A percentile compares a stretch with the other conserved stretches of the same genome.
phyloP scores from a whole-genome alignment of 2,888 invertebrate species.

The Parelbella ahira region DNA sequence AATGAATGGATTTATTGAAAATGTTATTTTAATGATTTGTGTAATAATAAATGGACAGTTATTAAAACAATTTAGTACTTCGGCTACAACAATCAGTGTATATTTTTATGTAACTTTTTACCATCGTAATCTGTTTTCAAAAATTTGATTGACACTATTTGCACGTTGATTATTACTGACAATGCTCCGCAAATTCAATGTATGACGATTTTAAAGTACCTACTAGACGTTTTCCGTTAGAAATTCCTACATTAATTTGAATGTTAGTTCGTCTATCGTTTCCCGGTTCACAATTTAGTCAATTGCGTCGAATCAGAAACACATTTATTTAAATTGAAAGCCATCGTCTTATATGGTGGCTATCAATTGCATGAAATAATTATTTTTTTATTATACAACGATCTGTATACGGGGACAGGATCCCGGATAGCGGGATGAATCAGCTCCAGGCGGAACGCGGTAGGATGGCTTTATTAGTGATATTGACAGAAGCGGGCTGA shows the following conservation, averaged over 20 bases:
- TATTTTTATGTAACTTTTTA: too few relatives aligned
- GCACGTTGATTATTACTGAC: too few relatives aligned
- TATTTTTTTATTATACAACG: constrained; percentile 17
- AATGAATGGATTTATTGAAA: too few relatives aligned
- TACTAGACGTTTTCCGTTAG: too few relatives aligned
- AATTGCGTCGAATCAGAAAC: constrained; percentile 68
- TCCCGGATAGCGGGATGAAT: constrained; percentile 27
- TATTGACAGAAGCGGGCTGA: constrained; percentile 34
- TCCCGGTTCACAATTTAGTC: constrained; percentile 47
- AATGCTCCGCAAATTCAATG: too few relatives aligned
- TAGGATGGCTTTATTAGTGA: constrained; percentile 24
- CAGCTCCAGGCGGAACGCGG: constrained; percentile 29
- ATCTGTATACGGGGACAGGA: constrained; percentile 16
- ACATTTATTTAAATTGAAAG: constrained; percentile 61
- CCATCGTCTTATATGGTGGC: constrained; percentile 45
- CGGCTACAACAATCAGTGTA: too few relatives aligned
- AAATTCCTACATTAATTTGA: constrained; percentile 4
- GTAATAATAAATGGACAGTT: too few relatives aligned
- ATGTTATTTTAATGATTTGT: too few relatives aligned
- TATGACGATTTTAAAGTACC: too few relatives aligned
- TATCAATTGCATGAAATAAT: constrained; percentile 36
- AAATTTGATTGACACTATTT: too few relatives aligned
- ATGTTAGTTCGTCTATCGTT: constrained; percentile 19
- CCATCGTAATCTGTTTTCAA: too few relatives aligned
- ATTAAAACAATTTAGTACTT: too few relatives aligned